Percentiles rank a stretch among this genome's conserved stretches.
Conservation (phyloP, 2,113 vertebrate genomes). For the Chloroceryle aenea region DNA sequence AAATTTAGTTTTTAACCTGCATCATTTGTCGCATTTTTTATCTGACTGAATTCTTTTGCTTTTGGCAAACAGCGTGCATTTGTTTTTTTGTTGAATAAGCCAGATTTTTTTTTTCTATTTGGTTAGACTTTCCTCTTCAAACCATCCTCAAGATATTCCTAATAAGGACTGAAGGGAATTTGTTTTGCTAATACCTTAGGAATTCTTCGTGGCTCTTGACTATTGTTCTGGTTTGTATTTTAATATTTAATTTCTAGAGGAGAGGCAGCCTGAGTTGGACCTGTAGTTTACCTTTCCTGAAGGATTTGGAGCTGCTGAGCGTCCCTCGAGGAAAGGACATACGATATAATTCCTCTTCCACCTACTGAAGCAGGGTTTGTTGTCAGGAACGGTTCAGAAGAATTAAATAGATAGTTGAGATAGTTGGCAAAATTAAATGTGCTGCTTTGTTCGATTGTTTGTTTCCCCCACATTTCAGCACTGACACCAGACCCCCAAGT, state of each 20-base stretch:
- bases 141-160: conserved; percentile 50
- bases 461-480: background rate
- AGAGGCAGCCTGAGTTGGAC: background rate
- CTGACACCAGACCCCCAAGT: background rate
- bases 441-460: background rate
- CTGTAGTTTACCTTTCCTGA: conserved; percentile 11
- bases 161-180: conserved; percentile 63
- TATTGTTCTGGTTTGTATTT: conserved; percentile 49
- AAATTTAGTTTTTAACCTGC: conserved; percentile 57
- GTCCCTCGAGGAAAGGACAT: background rate
- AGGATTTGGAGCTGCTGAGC: background rate
- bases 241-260: conserved; percentile 6
- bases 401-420: no score
- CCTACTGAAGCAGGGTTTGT: background rate
- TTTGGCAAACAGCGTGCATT: background rate
- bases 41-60: conserved; percentile 49
- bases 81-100: conserved; percentile 34
- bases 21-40: conserved; percentile 12
- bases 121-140: conserved; percentile 49
- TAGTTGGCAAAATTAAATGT: background rate
- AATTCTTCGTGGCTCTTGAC: conserved; percentile 50
- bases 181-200: conserved; percentile 67
- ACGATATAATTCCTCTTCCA: background rate
- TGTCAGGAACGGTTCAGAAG: no score
- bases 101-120: conserved; percentile 45